Percentiles rank a stretch among this genome's conserved stretches.
Evolutionary conservation across 2,113 vertebrate genomes (phyloP).

Genomic region (Notiomystis cincta): DNA sequence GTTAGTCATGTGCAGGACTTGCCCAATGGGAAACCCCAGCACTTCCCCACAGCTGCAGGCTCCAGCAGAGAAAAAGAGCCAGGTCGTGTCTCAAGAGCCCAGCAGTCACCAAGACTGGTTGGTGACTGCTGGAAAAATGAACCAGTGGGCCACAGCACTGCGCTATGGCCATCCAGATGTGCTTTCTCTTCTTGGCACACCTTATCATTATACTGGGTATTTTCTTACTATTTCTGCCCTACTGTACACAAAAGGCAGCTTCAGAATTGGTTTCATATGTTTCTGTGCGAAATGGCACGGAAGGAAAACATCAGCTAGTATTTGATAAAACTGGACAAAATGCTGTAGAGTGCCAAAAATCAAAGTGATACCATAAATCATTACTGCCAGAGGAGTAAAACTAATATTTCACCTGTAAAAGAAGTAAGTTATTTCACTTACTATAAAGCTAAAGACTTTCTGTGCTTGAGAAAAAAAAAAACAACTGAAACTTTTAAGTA

Average conservation of each 20-base stretch:
- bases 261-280: neutral
- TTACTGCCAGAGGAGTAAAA: neutral
- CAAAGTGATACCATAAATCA: neutral
- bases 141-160: neutral
- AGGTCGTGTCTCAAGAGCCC: neutral
- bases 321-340: neutral
- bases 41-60: neutral
- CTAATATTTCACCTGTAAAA: neutral
- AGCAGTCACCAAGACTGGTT: neutral
- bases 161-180: accelerated
- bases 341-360: neutral
- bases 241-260: neutral
- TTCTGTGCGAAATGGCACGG: neutral
- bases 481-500: neutral
- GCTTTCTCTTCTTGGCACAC: neutral
- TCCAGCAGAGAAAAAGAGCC: neutral
- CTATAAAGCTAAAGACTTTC: neutral
- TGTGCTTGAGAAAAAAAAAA: neutral
- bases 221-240: neutral
- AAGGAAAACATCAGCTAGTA: neutral
- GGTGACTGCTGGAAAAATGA: neutral
- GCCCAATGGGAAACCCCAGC: neutral
- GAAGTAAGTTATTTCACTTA: neutral
- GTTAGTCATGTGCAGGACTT: neutral
- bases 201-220: neutral